phyloP scores from a whole-genome alignment of 2,888 invertebrate genomes.

The Eupithecia pulchellata region DNA sequence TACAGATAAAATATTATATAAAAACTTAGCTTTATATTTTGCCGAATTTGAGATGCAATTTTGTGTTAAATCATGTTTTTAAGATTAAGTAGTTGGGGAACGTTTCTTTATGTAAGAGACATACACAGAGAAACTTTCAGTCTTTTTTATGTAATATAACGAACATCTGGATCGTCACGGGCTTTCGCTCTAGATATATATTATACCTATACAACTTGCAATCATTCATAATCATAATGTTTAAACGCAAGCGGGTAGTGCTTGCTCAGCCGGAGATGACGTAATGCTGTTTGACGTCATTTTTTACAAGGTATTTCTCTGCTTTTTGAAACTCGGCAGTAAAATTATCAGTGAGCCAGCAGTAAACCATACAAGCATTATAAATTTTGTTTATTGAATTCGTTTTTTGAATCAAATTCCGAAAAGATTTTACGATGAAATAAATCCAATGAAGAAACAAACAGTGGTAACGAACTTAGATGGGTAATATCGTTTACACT shows the following conservation, averaged over 20 bases:
- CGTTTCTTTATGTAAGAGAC: too few relatives aligned
- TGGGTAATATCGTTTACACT: slow-evolving; percentile 1
- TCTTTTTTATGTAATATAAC: too few relatives aligned
- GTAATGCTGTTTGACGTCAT: neutral
- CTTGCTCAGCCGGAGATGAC: neutral
- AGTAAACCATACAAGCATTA: neutral
- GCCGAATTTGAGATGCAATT: too few relatives aligned
- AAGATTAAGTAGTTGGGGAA: too few relatives aligned
- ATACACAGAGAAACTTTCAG: too few relatives aligned
- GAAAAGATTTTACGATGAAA: slow-evolving; percentile 9
- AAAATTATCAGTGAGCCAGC: neutral
- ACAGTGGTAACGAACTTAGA: slow-evolving; percentile 13
- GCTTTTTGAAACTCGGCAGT: neutral
- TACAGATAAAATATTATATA: too few relatives aligned
- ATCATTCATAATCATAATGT: neutral
- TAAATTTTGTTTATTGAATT: slow-evolving; percentile 1
- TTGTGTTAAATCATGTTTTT: too few relatives aligned
- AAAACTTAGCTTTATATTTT: too few relatives aligned
- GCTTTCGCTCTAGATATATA: too few relatives aligned
- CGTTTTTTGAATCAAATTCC: neutral
- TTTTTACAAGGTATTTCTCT: neutral
- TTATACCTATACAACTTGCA: neutral
- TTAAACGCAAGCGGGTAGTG: neutral
- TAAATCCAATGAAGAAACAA: slow-evolving; percentile 7
- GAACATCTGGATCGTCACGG: too few relatives aligned